phyloP scores from a whole-genome alignment of 2,113 vertebrate species.

The Tretioscincus oriximinensis region DNA sequence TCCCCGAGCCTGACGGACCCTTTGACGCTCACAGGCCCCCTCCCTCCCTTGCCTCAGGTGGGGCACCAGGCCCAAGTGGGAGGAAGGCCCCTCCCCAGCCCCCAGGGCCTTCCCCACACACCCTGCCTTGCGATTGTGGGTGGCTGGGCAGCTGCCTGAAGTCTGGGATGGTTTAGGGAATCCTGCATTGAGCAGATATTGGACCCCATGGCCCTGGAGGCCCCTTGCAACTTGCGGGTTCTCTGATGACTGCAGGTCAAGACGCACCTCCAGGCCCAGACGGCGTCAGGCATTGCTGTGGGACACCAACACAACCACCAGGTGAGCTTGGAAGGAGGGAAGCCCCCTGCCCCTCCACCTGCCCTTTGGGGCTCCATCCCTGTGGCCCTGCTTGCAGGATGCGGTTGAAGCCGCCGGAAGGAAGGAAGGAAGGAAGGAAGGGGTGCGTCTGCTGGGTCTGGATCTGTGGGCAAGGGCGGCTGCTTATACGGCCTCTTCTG shows the following conservation, averaged over 20 bases:
- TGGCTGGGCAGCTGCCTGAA: no score
- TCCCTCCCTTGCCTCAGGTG: background rate
- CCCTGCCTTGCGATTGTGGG: no score
- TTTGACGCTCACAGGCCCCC: background rate
- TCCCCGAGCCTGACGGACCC: background rate
- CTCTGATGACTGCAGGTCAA: conserved; percentile 77
- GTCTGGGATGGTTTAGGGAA: no score
- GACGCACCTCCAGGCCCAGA: conserved; percentile 91
- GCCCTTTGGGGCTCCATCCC: background rate
- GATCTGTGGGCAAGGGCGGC: no score
- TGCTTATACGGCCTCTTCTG: no score
- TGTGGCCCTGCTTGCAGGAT: background rate
- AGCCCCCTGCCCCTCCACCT: no score
- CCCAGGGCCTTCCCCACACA: no score
- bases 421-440: background rate
- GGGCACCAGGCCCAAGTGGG: background rate
- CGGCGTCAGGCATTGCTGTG: conserved; percentile 77
- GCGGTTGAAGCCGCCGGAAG: background rate
- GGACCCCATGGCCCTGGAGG: no score
- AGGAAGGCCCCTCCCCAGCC: no score
- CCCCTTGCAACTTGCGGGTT: no score
- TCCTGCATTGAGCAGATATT: no score
- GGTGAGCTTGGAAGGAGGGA: conserved; percentile 66
- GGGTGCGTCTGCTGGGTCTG: background rate
- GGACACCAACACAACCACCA: conserved; percentile 93